Conservation (phyloP, 2,888 invertebrate species). For the Cerastis leucographa region DNA sequence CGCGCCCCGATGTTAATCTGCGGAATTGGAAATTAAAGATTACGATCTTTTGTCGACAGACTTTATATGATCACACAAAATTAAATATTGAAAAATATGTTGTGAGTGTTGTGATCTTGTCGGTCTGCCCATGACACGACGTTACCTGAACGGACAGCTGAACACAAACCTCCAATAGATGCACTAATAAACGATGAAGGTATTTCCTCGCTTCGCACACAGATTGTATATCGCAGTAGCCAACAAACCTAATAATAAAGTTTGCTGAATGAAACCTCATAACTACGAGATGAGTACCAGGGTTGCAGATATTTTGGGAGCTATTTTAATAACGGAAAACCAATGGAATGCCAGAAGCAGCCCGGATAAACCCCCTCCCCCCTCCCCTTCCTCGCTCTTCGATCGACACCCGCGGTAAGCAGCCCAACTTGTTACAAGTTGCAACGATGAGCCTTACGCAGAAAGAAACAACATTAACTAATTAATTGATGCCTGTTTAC, state of each 20-base stretch:
- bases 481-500: too few relatives aligned
- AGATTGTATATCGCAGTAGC: not conserved
- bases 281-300: constrained; percentile 3
- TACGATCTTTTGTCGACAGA: not conserved
- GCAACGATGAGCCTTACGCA: not conserved
- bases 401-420: not conserved
- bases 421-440: constrained; percentile 5
- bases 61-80: not conserved
- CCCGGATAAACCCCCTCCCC: not conserved
- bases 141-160: not conserved
- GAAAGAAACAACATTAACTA: constrained; percentile 6
- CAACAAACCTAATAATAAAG: not conserved
- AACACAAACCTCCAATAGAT: not conserved
- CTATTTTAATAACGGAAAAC: constrained; percentile 28
- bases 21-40: not conserved
- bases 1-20: not conserved
- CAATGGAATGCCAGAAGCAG: not conserved
- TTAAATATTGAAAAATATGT: not conserved
- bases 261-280: not conserved
- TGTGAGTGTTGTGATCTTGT: not conserved
- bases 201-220: not conserved
- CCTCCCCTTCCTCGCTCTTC: not conserved
- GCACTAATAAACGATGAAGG: not conserved
- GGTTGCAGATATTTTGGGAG: constrained; percentile 13
- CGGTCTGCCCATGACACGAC: not conserved